Percentiles rank a stretch among this genome's conserved stretches.
phyloP scores from a whole-genome alignment of 1,140 invertebrate genomes.

The Palaemon carinicauda region DNA sequence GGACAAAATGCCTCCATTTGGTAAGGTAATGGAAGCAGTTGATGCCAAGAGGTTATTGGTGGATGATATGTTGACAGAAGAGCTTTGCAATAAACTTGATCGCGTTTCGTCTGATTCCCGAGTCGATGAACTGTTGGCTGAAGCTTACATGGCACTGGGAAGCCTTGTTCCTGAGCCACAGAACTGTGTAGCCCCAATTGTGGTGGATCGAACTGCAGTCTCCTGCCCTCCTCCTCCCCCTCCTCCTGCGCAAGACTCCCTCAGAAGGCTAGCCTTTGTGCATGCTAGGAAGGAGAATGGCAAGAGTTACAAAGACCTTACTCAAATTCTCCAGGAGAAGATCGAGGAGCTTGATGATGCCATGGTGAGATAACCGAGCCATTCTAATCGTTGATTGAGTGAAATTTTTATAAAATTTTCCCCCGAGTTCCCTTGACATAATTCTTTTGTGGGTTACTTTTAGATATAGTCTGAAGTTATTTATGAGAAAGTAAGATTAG shows the following conservation, averaged over 20 bases:
- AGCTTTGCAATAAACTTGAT: constrained; percentile 25
- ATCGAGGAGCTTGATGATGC: constrained; percentile 57
- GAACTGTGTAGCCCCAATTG: neutral
- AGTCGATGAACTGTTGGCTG: constrained; percentile 55
- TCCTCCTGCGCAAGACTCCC: neutral
- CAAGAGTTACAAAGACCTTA: constrained; percentile 51
- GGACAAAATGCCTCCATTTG: neutral
- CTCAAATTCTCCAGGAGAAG: constrained; percentile 59
- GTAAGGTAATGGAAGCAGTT: neutral
- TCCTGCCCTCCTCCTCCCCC: neutral
- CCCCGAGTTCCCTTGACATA: too few species aligned
- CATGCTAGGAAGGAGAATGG: constrained; percentile 57
- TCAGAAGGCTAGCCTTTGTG: constrained; percentile 29
- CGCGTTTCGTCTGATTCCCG: constrained; percentile 57
- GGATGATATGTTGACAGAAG: constrained; percentile 5
- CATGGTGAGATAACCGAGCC: constrained; percentile 56
- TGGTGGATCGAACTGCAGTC: neutral
- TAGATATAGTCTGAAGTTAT: too few species aligned
- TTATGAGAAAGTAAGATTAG: too few species aligned
- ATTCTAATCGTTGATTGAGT: too few species aligned
- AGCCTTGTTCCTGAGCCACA: constrained; percentile 45
- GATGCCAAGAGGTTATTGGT: neutral
- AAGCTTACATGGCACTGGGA: constrained; percentile 56
- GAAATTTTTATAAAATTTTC: too few species aligned
- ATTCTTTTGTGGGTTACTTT: too few species aligned